Base-by-base conservation (phyloP, 2,888 invertebrate genomes). In the Leptarthrus brevirostris region DNA sequence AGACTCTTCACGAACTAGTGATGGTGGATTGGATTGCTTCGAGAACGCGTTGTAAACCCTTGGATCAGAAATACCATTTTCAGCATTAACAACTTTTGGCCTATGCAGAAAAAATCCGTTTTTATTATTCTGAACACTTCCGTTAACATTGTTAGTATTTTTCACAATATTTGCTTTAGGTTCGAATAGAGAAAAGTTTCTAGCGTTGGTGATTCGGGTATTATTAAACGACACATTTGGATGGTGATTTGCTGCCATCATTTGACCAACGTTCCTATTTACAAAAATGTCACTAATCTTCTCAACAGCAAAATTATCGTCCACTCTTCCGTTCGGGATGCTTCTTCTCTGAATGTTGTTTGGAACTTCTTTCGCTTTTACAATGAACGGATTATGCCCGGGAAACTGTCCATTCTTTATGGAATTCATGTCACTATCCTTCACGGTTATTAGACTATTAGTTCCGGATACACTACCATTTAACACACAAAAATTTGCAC, bases 201-300 rank as follows among this genome's bases (percentile, higher is more conserved):
- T 74, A 34, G 64, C 36, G 24, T 22, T 58, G 22, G 36, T 61
- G 16, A 61, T 26, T 47, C 69, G 74, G 2, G 66, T 24, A 64
- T 73, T 74, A 58, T 73, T 75, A 56, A 77, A 77, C 5, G 77
- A 77, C 4, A 75, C 75, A 73, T 77, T 75, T 24, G 70, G n/a
- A 26, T 71, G 49, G 26, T 61, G 52, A 49, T 58, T 56, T 5
- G 14, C 30, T 1, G 56, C 1, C 3, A 47, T 5, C 20, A 58
- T 26, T 52, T 61, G 58, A 44, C 64, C 69, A 44, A 75, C 44
- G 70, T 75, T 73, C 5, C 78, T 75, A 74, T 78, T 78, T 3
- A 78, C 77, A 74, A 77, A 78, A 20, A 78, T 78, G 74, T 78
- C 78, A 74, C 73, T 77, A 44, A 77, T 77, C 72, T 77, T 77